These are phyloP conservation scores for Smithornis capensis DNA, from an alignment of 2,113 vertebrate genomes.

Conservation along the genomic window DNA sequence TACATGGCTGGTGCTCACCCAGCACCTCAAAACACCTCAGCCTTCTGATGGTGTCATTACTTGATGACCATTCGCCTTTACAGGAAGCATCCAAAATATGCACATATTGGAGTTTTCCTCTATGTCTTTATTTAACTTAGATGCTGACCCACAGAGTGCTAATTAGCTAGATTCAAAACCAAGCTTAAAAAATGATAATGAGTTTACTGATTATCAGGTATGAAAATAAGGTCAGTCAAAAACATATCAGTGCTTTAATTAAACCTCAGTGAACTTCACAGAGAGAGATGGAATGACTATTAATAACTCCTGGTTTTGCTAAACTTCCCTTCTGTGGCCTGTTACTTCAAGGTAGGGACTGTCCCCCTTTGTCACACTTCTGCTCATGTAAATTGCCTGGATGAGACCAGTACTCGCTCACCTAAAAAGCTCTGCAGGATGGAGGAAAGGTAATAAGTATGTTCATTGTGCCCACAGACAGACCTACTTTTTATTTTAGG, in stretches of 20 bases:
- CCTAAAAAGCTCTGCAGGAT: background rate
- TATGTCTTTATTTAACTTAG: background rate
- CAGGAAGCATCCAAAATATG: background rate
- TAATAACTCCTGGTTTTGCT: constrained; percentile 65
- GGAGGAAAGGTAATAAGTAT: background rate
- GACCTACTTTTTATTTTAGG: constrained; percentile 42
- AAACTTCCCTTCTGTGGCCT: constrained; percentile 73
- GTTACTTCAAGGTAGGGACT: constrained; percentile 71
- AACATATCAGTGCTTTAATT: constrained; percentile 62
- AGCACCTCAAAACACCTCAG: background rate
- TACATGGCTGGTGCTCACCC: background rate
- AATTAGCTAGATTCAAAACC: constrained; percentile 12
- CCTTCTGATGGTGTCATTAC: background rate
- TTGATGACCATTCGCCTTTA: background rate
- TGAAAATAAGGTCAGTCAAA: constrained; percentile 73
- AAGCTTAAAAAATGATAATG: constrained; percentile 38
- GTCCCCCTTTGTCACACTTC: constrained; percentile 72
- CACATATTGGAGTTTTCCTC: background rate
- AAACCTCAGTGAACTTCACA: constrained; percentile 69
- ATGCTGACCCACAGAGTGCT: background rate
- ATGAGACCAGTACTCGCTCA: background rate
- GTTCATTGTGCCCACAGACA: background rate
- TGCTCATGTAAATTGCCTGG: constrained; percentile 72
- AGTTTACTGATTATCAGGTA: constrained; percentile 52
- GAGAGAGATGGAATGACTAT: constrained; percentile 44